Conservation (phyloP, 2,888 invertebrate genomes). For the Cryptocephalus moraei region DNA sequence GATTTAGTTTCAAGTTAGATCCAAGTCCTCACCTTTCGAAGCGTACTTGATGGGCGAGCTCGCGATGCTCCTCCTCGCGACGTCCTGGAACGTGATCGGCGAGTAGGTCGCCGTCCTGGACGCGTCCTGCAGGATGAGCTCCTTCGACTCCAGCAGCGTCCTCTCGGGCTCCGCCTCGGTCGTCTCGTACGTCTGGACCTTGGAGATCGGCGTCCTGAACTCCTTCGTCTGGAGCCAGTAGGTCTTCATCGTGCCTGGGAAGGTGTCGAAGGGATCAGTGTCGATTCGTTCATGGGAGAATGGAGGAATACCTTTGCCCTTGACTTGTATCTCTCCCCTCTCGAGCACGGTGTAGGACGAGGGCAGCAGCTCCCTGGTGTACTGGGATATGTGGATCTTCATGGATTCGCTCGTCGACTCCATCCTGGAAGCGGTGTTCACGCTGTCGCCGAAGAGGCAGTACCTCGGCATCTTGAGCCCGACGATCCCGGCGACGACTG, state of each 20-base stretch:
- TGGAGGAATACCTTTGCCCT: conserved; percentile 66
- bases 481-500: conserved; percentile 88
- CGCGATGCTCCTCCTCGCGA: conserved; percentile 66
- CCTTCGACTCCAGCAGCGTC: conserved; percentile 3
- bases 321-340: conserved; percentile 78
- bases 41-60: conserved; percentile 58
- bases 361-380: conserved; percentile 68
- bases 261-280: neutral
- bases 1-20: too few relatives aligned
- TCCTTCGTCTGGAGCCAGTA: conserved; percentile 76
- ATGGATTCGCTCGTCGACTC: conserved; percentile 87
- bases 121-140: conserved; percentile 16
- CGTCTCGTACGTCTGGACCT: conserved; percentile 12
- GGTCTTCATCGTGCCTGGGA: conserved; percentile 71
- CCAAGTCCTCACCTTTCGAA: conserved; percentile 29
- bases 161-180: conserved; percentile 5
- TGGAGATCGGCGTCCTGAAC: conserved; percentile 45
- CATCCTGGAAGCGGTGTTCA: conserved; percentile 87
- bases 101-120: conserved; percentile 58
- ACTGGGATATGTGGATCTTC: conserved; percentile 91
- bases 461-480: conserved; percentile 88
- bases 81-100: conserved; percentile 76
- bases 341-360: conserved; percentile 64
- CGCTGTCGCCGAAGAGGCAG: conserved; percentile 83
- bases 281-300: neutral